Evolutionary conservation across 2,888 invertebrate species (phyloP).

Genomic region (Hirtodrosophila cameraria): DNA sequence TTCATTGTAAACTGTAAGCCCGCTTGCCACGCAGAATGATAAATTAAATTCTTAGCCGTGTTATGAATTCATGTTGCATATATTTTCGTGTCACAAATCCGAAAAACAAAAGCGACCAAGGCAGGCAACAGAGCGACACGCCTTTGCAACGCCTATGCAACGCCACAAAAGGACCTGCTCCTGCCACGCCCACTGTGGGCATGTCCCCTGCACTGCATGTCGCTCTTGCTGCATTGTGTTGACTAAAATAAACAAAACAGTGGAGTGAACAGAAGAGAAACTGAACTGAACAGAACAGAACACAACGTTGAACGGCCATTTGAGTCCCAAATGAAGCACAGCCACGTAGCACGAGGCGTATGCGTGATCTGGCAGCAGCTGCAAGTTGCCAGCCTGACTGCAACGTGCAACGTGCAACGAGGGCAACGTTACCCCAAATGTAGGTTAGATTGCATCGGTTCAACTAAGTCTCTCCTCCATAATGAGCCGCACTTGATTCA

Average conservation of each 20-base stretch:
- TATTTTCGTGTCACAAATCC: conserved; percentile 59
- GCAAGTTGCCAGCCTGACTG: conserved; percentile 26
- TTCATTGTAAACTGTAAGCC: conserved; percentile 6
- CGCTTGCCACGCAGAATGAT: conserved; percentile 31
- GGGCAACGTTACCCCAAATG: conserved; percentile 45
- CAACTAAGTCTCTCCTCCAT: conserved; percentile 24
- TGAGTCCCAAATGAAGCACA: conserved; percentile 38
- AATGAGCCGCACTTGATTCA: conserved; percentile 51
- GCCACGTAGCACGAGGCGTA: conserved; percentile 44
- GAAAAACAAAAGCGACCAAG: conserved; percentile 33
- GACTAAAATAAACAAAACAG: conserved; percentile 60
- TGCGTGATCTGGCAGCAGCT: conserved; percentile 42
- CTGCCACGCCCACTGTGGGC: background rate
- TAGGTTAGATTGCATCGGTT: conserved; percentile 62
- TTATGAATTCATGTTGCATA: conserved; percentile 61
- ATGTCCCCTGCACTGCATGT: background rate
- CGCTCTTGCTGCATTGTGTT: conserved; percentile 40
- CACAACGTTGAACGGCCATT: conserved; percentile 29
- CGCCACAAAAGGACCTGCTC: conserved; percentile 35
- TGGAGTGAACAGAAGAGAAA: conserved; percentile 8
- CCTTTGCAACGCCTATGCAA: conserved; percentile 20
- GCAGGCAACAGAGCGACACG: conserved; percentile 36
- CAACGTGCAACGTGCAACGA: conserved; percentile 25
- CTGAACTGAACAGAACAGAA: no score
- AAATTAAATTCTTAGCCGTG: conserved; percentile 47